phyloP scores from a whole-genome alignment of 2,888 invertebrate genomes.

The Panzeria rudis region DNA sequence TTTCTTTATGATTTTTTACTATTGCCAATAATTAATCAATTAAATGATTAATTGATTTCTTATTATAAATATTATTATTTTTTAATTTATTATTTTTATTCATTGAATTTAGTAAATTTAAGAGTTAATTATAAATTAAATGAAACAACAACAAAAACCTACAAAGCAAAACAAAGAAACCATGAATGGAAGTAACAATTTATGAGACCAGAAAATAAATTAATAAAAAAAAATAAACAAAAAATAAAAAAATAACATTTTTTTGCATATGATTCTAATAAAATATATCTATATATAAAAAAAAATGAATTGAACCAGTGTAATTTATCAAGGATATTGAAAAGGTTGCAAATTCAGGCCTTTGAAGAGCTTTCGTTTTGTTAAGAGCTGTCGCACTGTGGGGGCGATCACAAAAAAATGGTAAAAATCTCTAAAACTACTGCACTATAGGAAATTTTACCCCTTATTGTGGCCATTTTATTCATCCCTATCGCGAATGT shows the following conservation, averaged over 20 bases:
- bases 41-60: conserved; percentile 38
- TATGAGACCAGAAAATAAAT: conserved; percentile 69
- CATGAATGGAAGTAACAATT: conserved; percentile 67
- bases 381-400: too few species aligned
- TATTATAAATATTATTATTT: conserved; percentile 40
- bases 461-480: too few species aligned
- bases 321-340: too few species aligned
- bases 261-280: conserved; percentile 72
- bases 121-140: conserved; percentile 67
- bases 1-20: conserved; percentile 30
- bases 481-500: too few species aligned
- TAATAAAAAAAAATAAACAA: conserved; percentile 45
- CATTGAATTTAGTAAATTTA: conserved; percentile 72
- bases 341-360: too few species aligned
- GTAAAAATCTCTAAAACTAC: too few species aligned
- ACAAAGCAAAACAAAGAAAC: conserved; percentile 70
- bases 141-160: conserved; percentile 48
- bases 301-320: too few species aligned
- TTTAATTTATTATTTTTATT: conserved; percentile 60
- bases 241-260: conserved; percentile 34
- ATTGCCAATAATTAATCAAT: conserved; percentile 43
- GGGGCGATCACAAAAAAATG: too few species aligned
- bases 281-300: conserved; percentile 58
- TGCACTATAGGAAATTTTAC: too few species aligned
- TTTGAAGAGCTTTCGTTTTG: too few species aligned